These are phyloP conservation scores for Piliocolobus tephrosceles DNA, from an alignment of 2,113 vertebrate genomes.

Conservation along the genomic window DNA sequence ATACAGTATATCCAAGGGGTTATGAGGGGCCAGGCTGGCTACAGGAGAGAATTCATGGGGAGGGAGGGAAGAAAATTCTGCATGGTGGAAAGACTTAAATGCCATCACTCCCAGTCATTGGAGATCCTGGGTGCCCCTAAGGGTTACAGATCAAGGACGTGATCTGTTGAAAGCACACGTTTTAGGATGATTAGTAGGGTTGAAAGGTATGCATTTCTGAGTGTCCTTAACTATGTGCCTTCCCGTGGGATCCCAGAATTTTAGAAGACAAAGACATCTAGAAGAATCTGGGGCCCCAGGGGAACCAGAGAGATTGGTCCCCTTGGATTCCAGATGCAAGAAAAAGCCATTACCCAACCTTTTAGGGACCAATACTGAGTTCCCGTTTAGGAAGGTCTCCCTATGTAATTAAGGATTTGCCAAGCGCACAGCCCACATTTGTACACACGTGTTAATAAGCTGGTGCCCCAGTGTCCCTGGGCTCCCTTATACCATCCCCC, in stretches of 20 bases:
- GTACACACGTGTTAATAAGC: background rate
- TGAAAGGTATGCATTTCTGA: background rate
- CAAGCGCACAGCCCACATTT: background rate
- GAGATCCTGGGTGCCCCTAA: background rate
- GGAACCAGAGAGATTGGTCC: constrained; percentile 44
- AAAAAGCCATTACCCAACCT: constrained; percentile 62
- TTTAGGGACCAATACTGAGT: constrained; percentile 53
- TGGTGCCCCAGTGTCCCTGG: background rate
- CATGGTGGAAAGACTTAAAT: rapidly evolving
- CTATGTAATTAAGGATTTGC: constrained; percentile 56
- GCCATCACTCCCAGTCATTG: background rate
- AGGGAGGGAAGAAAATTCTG: background rate
- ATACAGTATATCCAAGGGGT: background rate
- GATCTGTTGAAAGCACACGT: background rate
- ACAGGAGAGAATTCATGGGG: background rate
- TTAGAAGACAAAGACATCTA: constrained; percentile 71
- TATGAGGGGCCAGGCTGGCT: background rate
- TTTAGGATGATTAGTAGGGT: constrained; percentile 1
- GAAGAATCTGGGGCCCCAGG: constrained; percentile 53
- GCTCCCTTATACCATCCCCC: background rate
- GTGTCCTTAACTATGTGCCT: constrained; percentile 50
- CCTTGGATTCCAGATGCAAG: constrained; percentile 36
- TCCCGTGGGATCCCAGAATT: background rate
- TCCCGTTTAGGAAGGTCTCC: constrained; percentile 49
- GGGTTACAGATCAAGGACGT: background rate